Percentiles rank a stretch among this genome's conserved stretches.
Evolutionary conservation across 2,888 invertebrate species (phyloP).

Genomic region (Encarsia formosa): DNA sequence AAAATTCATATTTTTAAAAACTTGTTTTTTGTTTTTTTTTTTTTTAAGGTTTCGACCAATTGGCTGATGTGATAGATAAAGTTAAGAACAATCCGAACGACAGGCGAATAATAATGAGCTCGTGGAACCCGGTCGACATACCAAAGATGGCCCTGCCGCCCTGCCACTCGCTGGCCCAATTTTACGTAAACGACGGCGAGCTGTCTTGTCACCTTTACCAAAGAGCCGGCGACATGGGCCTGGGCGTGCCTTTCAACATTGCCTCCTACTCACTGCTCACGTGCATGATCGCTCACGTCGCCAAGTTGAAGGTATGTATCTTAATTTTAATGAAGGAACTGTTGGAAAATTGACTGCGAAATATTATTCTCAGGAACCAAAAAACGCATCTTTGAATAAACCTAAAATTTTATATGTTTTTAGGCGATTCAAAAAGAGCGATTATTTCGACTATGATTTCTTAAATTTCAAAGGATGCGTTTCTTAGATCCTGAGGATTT

Average conservation of each 20-base stretch:
- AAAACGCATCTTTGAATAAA: no score
- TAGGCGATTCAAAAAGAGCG: no score
- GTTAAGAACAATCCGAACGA: constrained; percentile 79
- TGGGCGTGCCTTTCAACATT: constrained; percentile 97
- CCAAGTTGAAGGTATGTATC: constrained; percentile 69
- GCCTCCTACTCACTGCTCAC: constrained; percentile 93
- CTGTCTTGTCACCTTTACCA: constrained; percentile 92
- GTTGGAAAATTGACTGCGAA: no score
- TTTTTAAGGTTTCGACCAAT: constrained; percentile 80
- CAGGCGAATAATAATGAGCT: constrained; percentile 85
- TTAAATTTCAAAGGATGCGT: no score
- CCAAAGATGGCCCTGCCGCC: constrained; percentile 93
- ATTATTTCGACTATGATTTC: no score
- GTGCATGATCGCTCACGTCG: constrained; percentile 93
- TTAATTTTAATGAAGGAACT: no score
- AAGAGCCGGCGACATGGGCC: constrained; percentile 94
- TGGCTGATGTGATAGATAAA: constrained; percentile 75
- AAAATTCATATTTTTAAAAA: no score
- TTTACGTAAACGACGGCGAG: constrained; percentile 80
- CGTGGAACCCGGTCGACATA: constrained; percentile 92
- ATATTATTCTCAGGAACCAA: no score
- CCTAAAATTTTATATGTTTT: no score
- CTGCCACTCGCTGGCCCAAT: constrained; percentile 92
- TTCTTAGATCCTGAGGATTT: no score
- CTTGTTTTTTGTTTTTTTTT: neutral